Conservation (phyloP, 2,888 invertebrate species). For the Bibio marci region DNA sequence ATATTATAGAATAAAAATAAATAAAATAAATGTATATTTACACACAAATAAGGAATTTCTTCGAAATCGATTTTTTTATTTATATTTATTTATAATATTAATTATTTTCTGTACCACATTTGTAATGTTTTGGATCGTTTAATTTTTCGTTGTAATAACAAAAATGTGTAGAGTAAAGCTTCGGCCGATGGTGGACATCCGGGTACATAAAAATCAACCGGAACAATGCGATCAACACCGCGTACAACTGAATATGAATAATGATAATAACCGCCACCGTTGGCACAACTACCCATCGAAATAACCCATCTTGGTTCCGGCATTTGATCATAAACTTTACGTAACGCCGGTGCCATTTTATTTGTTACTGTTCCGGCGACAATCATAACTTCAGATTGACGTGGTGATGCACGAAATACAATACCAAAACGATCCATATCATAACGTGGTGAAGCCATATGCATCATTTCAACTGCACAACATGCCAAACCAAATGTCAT, state of each 20-base stretch:
- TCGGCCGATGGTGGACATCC: constrained; percentile 94
- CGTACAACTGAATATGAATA: constrained; percentile 92
- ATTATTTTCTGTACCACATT: no score
- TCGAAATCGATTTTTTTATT: no score
- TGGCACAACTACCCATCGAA: constrained; percentile 95
- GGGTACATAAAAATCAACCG: constrained; percentile 90
- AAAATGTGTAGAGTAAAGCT: constrained; percentile 76
- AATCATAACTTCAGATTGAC: constrained; percentile 87
- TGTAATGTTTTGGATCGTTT: constrained; percentile 19
- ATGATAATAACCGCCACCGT: constrained; percentile 94
- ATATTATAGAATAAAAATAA: no score
- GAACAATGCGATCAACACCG: constrained; percentile 86
- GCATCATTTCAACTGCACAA: constrained; percentile 99
- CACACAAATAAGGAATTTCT: no score
- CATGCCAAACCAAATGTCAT: constrained; percentile 91
- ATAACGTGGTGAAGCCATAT: constrained; percentile 89
- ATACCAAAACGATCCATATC: constrained; percentile 96
- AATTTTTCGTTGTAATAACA: constrained; percentile 87
- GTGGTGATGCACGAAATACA: constrained; percentile 89
- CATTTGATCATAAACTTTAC: constrained; percentile 91
- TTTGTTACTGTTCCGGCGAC: constrained; percentile 93
- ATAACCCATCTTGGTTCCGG: constrained; percentile 88
- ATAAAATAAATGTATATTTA: no score
- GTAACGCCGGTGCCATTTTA: constrained; percentile 92
- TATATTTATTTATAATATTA: no score